These are phyloP conservation scores for Calvadosia cruxmelitensis DNA, from an alignment of 30 jellyfish, hydroid and myxozoan genomes.

Conservation along the genomic window DNA sequence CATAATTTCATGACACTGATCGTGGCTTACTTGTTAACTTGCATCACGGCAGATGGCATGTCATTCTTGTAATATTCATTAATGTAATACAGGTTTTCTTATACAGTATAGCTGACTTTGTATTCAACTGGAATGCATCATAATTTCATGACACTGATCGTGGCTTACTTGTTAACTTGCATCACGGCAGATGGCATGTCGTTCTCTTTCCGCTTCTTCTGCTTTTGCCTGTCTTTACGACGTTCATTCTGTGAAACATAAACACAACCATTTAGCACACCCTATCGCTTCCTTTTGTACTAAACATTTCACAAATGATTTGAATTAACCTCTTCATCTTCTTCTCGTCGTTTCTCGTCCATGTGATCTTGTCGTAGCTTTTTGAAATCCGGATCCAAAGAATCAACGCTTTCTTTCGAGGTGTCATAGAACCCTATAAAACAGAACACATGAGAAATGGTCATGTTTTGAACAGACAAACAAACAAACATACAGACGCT, in stretches of 20 bases:
- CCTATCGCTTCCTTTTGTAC: too few relatives aligned
- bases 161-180: slow-evolving; percentile 69
- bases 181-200: slow-evolving; percentile 85
- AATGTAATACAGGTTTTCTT: too few relatives aligned
- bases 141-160: too few relatives aligned
- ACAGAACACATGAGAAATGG: neutral
- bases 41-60: slow-evolving; percentile 79
- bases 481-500: too few relatives aligned
- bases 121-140: too few relatives aligned
- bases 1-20: too few relatives aligned
- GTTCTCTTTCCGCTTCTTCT: slow-evolving; percentile 67
- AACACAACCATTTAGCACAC: too few relatives aligned
- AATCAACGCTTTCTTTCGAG: slow-evolving; percentile 56
- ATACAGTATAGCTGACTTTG: too few relatives aligned
- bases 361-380: slow-evolving; percentile 79
- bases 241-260: slow-evolving; percentile 96
- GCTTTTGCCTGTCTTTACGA: slow-evolving; percentile 79
- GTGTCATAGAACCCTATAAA: slow-evolving; percentile 89
- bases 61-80: too few relatives aligned
- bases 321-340: slow-evolving; percentile 57
- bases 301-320: too few relatives aligned
- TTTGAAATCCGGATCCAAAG: slow-evolving; percentile 70
- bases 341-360: slow-evolving; percentile 90
- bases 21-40: slow-evolving; percentile 62
- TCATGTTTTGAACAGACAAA: too few relatives aligned